Conservation (phyloP, 2,797 vertebrate species). For the Sebastes matsubarae region DNA sequence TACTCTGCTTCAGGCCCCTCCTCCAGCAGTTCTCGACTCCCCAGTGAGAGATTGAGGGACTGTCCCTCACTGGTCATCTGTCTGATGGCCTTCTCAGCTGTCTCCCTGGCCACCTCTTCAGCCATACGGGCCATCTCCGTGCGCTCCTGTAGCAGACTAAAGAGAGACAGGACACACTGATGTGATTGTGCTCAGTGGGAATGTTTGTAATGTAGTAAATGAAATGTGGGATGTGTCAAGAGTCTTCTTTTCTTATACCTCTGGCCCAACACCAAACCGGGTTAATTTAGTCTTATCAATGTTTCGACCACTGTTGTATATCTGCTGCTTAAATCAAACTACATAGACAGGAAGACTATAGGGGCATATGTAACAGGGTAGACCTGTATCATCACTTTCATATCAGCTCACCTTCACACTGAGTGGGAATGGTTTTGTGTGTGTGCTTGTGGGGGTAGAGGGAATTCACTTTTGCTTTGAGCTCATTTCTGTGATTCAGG, state of each 20-base stretch:
- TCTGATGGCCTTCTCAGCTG: slow-evolving; percentile 79
- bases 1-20: slow-evolving; percentile 63
- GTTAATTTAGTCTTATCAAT: background rate
- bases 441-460: no score
- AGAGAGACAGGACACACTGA: background rate
- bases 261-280: background rate
- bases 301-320: background rate
- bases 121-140: slow-evolving; percentile 76
- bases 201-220: background rate
- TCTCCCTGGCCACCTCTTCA: slow-evolving; percentile 80
- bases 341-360: background rate
- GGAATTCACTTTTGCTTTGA: no score
- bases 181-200: background rate
- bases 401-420: no score
- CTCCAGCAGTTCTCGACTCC: slow-evolving; percentile 71
- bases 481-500: no score
- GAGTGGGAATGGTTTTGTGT: no score
- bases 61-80: slow-evolving; percentile 76
- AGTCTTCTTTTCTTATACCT: background rate
- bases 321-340: background rate
- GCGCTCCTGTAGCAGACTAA: slow-evolving; percentile 77
- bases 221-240: background rate
- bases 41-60: slow-evolving; percentile 73
- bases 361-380: no score
- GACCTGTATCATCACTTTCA: no score